phyloP scores from a whole-genome alignment of 2,888 invertebrate species.

The Xylophagus ater region DNA sequence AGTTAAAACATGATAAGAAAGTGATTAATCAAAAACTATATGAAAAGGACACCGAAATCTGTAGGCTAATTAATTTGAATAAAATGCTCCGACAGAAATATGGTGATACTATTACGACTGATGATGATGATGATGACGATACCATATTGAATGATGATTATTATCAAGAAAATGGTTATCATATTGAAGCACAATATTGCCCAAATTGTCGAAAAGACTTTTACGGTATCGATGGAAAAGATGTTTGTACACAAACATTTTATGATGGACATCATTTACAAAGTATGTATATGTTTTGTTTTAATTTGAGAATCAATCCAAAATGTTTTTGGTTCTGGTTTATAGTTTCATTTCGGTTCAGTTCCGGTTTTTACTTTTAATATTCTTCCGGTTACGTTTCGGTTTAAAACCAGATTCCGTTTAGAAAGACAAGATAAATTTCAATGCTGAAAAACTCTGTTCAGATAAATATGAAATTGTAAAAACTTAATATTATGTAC shows the following conservation, averaged over 20 bases:
- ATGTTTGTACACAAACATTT: conserved; percentile 30
- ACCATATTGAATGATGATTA: conserved; percentile 12
- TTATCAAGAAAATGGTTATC: conserved; percentile 22
- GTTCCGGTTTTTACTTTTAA: no score
- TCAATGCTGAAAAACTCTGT: no score
- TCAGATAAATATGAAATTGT: no score
- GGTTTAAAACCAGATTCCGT: no score
- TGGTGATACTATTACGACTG: conserved; percentile 21
- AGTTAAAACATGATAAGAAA: conserved; percentile 37
- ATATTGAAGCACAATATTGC: conserved; percentile 30
- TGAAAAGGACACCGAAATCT: conserved; percentile 35
- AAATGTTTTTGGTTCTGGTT: no score
- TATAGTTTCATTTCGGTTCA: no score
- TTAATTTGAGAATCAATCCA: no score
- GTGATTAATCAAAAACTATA: conserved; percentile 32
- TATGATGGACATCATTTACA: conserved; percentile 27
- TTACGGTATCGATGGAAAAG: conserved; percentile 34
- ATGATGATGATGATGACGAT: conserved; percentile 18
- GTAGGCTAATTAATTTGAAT: conserved; percentile 31
- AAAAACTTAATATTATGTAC: no score
- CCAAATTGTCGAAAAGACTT: conserved; percentile 36
- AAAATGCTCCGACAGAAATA: conserved; percentile 29
- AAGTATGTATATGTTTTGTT: no score
- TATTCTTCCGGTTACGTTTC: no score
- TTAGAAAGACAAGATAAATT: no score